These are phyloP conservation scores for Phlogophora meticulosa DNA, from an alignment of 2,888 invertebrate species.

Conservation along the genomic window DNA sequence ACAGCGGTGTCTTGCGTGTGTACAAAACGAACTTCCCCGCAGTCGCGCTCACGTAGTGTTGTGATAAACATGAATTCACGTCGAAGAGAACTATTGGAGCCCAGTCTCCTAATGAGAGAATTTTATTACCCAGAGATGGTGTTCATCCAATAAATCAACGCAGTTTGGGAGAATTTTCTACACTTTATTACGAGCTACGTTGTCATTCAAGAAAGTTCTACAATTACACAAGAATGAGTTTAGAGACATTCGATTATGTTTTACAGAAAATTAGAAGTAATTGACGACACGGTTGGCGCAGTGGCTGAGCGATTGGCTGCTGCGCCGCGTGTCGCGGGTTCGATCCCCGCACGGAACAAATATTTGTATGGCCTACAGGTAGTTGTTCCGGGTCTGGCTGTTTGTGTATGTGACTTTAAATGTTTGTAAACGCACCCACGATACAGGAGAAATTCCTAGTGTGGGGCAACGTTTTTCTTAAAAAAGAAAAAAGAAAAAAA, in stretches of 20 bases:
- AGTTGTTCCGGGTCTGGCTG: too few species aligned
- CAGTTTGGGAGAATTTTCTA: constrained; percentile 39
- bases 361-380: too few species aligned
- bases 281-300: too few species aligned
- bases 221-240: constrained; percentile 41
- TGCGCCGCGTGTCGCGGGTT: too few species aligned
- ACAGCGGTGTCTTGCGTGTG: constrained; percentile 17
- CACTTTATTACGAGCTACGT: constrained; percentile 32
- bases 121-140: constrained; percentile 41
- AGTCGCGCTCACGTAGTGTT: constrained; percentile 15
- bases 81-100: constrained; percentile 40
- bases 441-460: too few species aligned
- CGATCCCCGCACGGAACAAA: too few species aligned
- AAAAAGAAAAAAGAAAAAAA: too few species aligned
- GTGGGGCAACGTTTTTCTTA: too few species aligned
- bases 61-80: constrained; percentile 31
- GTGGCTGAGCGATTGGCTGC: too few species aligned
- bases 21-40: constrained; percentile 6
- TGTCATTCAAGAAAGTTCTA: constrained; percentile 35
- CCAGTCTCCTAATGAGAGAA: constrained; percentile 42
- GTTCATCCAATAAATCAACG: constrained; percentile 29
- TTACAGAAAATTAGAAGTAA: constrained; percentile 39
- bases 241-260: constrained; percentile 35
- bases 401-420: too few species aligned
- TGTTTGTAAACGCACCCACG: too few species aligned